phyloP scores from a whole-genome alignment of 92 coral and sea anemone genomes.

The Siderastrea siderea region DNA sequence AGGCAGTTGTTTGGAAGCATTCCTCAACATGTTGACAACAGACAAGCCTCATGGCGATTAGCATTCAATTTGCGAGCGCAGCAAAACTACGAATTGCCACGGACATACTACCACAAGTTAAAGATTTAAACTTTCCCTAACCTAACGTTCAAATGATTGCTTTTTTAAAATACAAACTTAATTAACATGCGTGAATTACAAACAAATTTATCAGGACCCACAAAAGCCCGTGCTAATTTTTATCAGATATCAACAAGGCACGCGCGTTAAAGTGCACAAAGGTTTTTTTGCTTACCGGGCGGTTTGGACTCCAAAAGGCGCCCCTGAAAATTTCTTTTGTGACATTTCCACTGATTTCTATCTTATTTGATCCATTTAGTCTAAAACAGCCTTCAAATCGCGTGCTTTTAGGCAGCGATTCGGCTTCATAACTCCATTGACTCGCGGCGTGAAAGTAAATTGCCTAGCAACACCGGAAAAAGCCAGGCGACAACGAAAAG shows the following conservation, averaged over 20 bases:
- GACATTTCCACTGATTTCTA: conserved; percentile 65
- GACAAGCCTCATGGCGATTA: not conserved
- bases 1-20: conserved; percentile 12
- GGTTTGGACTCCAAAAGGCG: conserved; percentile 98
- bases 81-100: not conserved
- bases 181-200: not conserved
- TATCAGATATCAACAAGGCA: not conserved
- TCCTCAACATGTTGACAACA: conserved; percentile 17
- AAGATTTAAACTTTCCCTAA: not conserved
- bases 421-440: conserved; percentile 22
- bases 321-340: conserved; percentile 90
- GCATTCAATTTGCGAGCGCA: not conserved
- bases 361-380: not conserved
- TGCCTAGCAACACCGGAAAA: conserved; percentile 63
- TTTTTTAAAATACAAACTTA: not conserved
- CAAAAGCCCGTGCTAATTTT: not conserved
- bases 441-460: conserved; percentile 20
- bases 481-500: not conserved
- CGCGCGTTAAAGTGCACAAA: not conserved
- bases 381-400: not conserved
- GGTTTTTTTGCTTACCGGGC: conserved; percentile 72
- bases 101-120: not conserved
- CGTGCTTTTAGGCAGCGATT: not conserved
- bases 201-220: not conserved
- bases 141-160: not conserved